Evolutionary conservation across 2,113 vertebrate species (phyloP), one percentile per base, ranked within the genome.

Genomic region (Alligator sinensis): DNA sequence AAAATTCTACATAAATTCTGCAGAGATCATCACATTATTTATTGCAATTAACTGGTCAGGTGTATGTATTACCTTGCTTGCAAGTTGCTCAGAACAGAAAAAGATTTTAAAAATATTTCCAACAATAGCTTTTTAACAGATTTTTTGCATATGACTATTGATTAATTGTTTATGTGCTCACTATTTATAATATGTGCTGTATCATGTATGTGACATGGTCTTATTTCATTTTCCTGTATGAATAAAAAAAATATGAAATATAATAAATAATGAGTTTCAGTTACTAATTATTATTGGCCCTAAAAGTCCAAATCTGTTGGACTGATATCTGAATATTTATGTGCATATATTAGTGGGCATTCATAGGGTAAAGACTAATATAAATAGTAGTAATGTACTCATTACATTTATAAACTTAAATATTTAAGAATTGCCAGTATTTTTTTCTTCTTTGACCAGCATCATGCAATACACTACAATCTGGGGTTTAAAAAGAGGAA

Each of bases 131-230:
- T n/a, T 30, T 80, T 12, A 72, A 81, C 86, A 95, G 81, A 47
- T 1, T 9, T 2, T 11, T 2, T 11, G 64, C 63, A 13, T 28
- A 0, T 78, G 10, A 47, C 70, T 79, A 10, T 24, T 75, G 34
- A 28, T 87, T 21, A 62, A 2, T 13, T 87, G 5, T 54, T 60
- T 0, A 2, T 1, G 47, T 91, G 59, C 28, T 1, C 30, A 47
- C 30, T 68, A 18, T 63, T 74, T 77, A 10, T 74, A 79, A 2
- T n/a, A 22, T 38, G 81, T 15, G 28, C 14, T 66, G 16, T 34
- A 9, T 76, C 24, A 63, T 1, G 0, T 28, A n/a, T 74, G 6
- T 74, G 6, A 7, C 9, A 3, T 82, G 12, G 0, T 5, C 19
- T 47, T 75, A n/a, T 61, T 88, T 90, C 2, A 12, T 78, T 64